phyloP scores from a whole-genome alignment of 2,888 invertebrate species.

The Epinotia demarniana region DNA sequence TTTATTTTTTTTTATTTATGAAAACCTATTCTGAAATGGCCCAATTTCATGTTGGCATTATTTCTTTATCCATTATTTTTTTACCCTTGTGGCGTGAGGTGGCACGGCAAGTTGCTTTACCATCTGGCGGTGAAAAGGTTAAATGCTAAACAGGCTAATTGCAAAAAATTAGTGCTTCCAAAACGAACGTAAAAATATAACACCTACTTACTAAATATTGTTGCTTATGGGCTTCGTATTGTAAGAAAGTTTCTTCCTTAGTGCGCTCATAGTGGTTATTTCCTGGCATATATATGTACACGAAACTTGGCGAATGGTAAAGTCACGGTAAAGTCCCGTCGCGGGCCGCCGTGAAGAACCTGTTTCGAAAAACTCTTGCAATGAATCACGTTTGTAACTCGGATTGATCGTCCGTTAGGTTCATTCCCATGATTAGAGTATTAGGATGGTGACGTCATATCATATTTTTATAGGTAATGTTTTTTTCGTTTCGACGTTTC shows the following conservation, averaged over 20 bases:
- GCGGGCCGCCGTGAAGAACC: conserved; percentile 13
- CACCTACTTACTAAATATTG: neutral
- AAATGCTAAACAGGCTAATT: no score
- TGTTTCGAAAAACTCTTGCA: neutral
- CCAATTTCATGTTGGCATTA: no score
- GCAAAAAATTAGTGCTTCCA: no score
- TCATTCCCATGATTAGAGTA: conserved; percentile 6
- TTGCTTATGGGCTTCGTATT: neutral
- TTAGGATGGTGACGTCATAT: neutral
- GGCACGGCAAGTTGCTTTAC: no score
- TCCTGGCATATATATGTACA: conserved; percentile 12
- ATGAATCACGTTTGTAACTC: neutral
- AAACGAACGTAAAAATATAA: no score
- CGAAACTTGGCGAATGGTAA: conserved; percentile 9
- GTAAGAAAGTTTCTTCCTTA: conserved; percentile 11
- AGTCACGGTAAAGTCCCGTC: conserved; percentile 31
- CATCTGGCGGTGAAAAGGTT: no score
- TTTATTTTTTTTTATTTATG: no score
- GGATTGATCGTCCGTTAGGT: neutral
- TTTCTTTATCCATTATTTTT: no score
- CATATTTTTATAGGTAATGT: neutral
- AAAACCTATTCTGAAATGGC: no score
- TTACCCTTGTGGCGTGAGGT: no score
- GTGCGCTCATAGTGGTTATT: neutral
- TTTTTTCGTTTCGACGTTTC: neutral